Conservation (phyloP, 1,140 invertebrate genomes). For the Trichoplusia ni region DNA sequence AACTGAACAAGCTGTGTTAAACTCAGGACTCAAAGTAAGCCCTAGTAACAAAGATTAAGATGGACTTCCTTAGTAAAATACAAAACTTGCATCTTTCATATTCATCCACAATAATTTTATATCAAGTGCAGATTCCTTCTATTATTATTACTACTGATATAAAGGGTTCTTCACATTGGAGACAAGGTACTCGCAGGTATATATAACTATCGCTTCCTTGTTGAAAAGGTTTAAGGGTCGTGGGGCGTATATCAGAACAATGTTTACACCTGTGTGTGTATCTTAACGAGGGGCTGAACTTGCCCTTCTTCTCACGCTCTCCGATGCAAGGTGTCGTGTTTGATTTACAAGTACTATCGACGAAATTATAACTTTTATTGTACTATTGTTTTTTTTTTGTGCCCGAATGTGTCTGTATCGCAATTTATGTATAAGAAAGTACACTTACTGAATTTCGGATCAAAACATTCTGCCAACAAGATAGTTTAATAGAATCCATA, state of each 20-base stretch:
- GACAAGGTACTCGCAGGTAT: not conserved
- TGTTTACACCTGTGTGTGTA: slow-evolving; percentile 44
- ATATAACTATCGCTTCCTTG: slow-evolving; percentile 22
- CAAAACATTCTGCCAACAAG: too few species aligned
- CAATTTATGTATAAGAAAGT: too few species aligned
- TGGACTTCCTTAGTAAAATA: too few species aligned
- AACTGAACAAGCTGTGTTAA: too few species aligned
- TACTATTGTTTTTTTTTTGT: not conserved
- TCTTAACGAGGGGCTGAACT: slow-evolving; percentile 35
- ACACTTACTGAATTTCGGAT: too few species aligned
- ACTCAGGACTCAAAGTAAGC: too few species aligned
- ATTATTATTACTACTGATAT: not conserved
- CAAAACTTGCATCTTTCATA: too few species aligned
- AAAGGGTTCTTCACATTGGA: not conserved
- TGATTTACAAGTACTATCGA: slow-evolving; percentile 18
- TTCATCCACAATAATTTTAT: too few species aligned
- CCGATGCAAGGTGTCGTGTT: slow-evolving; percentile 36
- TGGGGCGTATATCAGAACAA: slow-evolving; percentile 36
- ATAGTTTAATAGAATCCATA: too few species aligned
- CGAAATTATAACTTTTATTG: not conserved
- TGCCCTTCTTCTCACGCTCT: slow-evolving; percentile 40
- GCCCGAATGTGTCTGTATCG: too few species aligned
- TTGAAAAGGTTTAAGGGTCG: slow-evolving; percentile 34
- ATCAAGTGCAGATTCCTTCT: too few species aligned
- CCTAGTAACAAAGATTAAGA: too few species aligned